Evolutionary conservation across 2,888 invertebrate genomes (phyloP), one percentile per base, ranked within the genome.

Genomic region (Frankliniella fusca): DNA sequence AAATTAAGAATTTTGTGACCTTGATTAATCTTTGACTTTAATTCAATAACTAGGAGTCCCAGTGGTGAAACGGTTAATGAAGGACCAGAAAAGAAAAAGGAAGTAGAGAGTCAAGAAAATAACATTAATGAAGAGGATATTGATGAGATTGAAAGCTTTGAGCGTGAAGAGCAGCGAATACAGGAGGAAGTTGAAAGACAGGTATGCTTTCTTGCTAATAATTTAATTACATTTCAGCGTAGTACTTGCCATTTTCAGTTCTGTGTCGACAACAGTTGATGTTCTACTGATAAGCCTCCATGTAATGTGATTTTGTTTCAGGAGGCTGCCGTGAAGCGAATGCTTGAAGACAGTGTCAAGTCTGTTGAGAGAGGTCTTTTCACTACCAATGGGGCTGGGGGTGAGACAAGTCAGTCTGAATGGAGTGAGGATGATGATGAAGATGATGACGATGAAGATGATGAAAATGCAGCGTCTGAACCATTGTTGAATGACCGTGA

Each of bases 351-450:
- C 88, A 89, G 85, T 87, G 88, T 84, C 87, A 89, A 88, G 87
- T 88, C 81, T 90, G 92, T 85, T 92, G 93, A 86, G 27, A 81
- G 80, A n/a, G 50, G 81, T 86, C 82, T 84, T 81, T 83, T 81
- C 18, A 70, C 70, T 81, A 80, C 81, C 49, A 81, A 83, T 70
- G 84, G 82, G 80, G 83, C 65, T 83, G 80, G 81, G 23, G 81
- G 83, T 27, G 86, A 87, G 83, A 85, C 86, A n/a, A 94, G 94
- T 88, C 93, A 94, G 86, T 94, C 94, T n/a, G 95, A 95, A 87
- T 94, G 94, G 94, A 94, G 94, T 84, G 92, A 92, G 23, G 91
- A 83, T 89, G 90, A 85, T 88, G 89, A 18, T 88, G 92, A 92
- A 86, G 91, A 18, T 27, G 90, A 85, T 88, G 89, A 15, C 88